Conservation (phyloP, 1,140 invertebrate species). For the Eueides isabella region DNA sequence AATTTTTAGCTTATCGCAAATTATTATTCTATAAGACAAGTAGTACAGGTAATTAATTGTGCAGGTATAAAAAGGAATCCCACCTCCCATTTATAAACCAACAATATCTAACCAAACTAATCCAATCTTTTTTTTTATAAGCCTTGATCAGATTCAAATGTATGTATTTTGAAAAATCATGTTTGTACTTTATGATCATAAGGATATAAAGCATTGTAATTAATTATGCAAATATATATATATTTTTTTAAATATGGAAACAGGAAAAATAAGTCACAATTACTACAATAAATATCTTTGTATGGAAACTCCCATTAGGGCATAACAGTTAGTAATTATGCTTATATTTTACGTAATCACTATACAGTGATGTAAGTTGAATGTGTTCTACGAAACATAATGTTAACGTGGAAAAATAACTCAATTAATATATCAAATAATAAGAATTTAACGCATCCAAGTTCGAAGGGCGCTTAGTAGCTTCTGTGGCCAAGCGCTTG, state of each 20-base stretch:
- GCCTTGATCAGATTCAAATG: too few species aligned
- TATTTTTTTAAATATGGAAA: slow-evolving; percentile 17
- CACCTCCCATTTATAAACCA: too few species aligned
- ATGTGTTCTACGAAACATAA: neutral
- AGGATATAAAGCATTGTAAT: neutral
- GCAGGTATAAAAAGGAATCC: too few species aligned
- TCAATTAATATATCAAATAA: neutral
- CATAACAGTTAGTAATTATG: slow-evolving; percentile 3
- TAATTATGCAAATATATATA: neutral
- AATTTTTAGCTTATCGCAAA: too few species aligned
- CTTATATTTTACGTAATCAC: slow-evolving; percentile 9
- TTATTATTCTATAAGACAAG: too few species aligned
- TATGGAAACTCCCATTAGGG: slow-evolving; percentile 19
- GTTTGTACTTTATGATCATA: too few species aligned
- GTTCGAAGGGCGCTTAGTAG: slow-evolving; percentile 33
- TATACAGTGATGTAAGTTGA: neutral
- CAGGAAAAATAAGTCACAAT: slow-evolving; percentile 26
- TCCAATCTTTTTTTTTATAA: too few species aligned
- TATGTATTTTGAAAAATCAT: too few species aligned
- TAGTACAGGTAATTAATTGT: too few species aligned
- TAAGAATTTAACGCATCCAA: slow-evolving; percentile 32
- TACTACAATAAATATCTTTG: slow-evolving; percentile 13
- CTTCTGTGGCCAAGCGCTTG: slow-evolving; percentile 15
- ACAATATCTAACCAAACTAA: too few species aligned
- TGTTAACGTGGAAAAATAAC: neutral